Conservation (phyloP, 2,888 invertebrate genomes). For the Acleris emargana region DNA sequence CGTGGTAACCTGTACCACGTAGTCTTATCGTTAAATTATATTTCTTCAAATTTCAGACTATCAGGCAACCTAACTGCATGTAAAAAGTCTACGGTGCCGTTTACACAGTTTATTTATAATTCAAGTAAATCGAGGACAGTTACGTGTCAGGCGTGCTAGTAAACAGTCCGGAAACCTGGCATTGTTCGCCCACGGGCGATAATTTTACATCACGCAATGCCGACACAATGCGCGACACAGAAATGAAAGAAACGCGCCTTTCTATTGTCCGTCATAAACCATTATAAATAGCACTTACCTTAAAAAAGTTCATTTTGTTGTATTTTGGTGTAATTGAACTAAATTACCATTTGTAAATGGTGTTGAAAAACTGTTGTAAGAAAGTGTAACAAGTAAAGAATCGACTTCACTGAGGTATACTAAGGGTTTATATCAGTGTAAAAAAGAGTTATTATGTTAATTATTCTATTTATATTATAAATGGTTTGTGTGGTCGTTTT, state of each 20-base stretch:
- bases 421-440: no score
- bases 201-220: slow-evolving; percentile 36
- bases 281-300: slow-evolving; percentile 34
- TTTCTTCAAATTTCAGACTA: no score
- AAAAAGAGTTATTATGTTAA: no score
- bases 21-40: no score
- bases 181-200: slow-evolving; percentile 29
- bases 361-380: no score
- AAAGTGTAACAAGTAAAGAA: no score
- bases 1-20: no score
- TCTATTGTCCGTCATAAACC: slow-evolving; percentile 31
- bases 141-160: slow-evolving; percentile 32
- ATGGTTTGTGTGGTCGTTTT: no score
- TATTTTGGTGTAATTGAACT: neutral
- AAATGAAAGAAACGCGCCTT: slow-evolving; percentile 33
- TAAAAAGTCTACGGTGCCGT: no score
- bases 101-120: slow-evolving; percentile 30
- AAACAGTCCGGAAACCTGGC: slow-evolving; percentile 32
- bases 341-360: neutral
- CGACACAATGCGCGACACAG: slow-evolving; percentile 27
- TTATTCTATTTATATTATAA: no score
- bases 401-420: no score
- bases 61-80: no score
- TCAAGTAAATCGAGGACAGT: slow-evolving; percentile 31
- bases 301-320: neutral